phyloP scores from a whole-genome alignment of 2,113 vertebrate species.

The Crotalus horridus region DNA sequence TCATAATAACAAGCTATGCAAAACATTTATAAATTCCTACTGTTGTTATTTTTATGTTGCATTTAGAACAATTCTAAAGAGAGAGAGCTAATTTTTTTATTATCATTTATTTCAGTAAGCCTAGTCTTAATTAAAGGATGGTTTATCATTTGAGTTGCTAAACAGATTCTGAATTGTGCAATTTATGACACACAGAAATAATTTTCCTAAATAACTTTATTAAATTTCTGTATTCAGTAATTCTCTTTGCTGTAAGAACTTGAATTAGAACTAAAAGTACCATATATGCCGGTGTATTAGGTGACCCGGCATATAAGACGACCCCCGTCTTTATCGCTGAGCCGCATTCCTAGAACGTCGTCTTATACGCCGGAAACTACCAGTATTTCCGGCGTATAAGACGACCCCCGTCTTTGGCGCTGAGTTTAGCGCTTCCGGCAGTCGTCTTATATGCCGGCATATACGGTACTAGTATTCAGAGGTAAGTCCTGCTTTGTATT shows the following conservation, averaged over 20 bases:
- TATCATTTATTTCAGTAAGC: neutral
- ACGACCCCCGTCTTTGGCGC: too few species aligned
- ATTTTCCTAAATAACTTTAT: neutral
- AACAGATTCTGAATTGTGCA: neutral
- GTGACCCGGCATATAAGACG: too few species aligned
- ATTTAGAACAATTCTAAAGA: neutral
- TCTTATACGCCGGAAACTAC: too few species aligned
- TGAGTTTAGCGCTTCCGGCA: too few species aligned
- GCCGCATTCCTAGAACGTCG: too few species aligned
- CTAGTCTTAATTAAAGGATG: neutral
- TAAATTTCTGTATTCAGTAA: neutral
- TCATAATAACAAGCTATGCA: neutral
- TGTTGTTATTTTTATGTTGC: neutral
- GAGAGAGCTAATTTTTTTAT: neutral
- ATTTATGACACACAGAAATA: neutral
- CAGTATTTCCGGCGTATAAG: too few species aligned
- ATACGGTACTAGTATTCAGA: neutral
- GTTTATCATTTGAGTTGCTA: neutral
- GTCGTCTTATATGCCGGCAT: too few species aligned
- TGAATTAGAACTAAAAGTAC: neutral
- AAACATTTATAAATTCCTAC: neutral
- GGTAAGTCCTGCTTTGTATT: neutral
- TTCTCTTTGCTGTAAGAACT: neutral
- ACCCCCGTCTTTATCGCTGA: too few species aligned
- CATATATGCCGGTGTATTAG: too few species aligned